phyloP scores from a whole-genome alignment of 2,797 vertebrate species.

The Phylloscopus collybita region DNA sequence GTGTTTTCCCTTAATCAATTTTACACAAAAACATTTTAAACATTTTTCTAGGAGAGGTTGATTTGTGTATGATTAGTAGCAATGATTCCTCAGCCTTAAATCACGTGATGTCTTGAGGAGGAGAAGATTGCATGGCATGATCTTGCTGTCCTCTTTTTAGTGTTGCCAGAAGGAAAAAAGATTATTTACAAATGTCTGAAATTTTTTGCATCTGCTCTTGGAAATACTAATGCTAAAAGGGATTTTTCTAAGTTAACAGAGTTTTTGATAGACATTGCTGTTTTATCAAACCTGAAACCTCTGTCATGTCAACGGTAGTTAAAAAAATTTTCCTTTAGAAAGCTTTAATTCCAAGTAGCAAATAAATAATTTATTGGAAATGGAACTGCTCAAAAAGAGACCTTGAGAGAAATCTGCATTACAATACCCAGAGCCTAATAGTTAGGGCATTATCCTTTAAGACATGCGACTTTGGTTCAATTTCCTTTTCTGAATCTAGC shows the following conservation, averaged over 20 bases:
- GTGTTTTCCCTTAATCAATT: neutral
- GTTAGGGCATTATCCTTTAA: conserved; percentile 61
- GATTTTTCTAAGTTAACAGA: neutral
- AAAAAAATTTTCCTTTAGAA: neutral
- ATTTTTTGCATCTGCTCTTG: neutral
- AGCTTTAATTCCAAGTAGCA: conserved; percentile 14
- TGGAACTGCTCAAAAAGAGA: conserved; percentile 9
- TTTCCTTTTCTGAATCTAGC: conserved; percentile 60
- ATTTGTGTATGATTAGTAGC: neutral
- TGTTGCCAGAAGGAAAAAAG: neutral
- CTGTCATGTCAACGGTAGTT: neutral
- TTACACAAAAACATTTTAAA: neutral
- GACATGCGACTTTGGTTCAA: conserved; percentile 44
- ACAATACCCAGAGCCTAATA: conserved; percentile 47
- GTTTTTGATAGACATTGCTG: neutral
- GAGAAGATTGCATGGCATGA: neutral
- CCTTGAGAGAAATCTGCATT: conserved; percentile 59
- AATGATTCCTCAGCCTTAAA: neutral
- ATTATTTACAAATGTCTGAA: neutral
- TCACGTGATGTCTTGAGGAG: neutral
- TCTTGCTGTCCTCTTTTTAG: neutral
- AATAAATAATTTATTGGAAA: conserved; percentile 44
- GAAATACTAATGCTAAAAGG: neutral
- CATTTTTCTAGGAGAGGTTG: neutral
- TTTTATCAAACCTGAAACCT: neutral